These are phyloP conservation scores for Dufourea novaeangliae DNA, from an alignment of 1,140 invertebrate species.

Conservation along the genomic window DNA sequence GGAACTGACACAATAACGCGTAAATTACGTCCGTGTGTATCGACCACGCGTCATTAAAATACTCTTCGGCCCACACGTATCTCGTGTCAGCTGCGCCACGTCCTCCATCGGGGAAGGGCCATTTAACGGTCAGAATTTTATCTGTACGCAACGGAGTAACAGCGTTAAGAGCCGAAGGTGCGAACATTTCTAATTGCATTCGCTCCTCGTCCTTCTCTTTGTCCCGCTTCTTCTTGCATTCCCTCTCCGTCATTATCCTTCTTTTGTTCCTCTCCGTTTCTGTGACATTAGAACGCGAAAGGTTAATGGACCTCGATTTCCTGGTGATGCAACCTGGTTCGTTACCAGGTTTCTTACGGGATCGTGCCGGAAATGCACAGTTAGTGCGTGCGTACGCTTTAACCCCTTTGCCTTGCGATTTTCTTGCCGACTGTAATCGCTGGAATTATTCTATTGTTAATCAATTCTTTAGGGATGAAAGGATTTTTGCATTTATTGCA, in stretches of 20 bases:
- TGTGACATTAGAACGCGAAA: constrained; percentile 20
- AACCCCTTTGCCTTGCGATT: too few relatives aligned
- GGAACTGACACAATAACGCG: constrained; percentile 37
- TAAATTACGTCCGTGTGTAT: constrained; percentile 42
- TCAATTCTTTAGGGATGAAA: too few relatives aligned
- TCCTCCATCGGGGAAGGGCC: neutral
- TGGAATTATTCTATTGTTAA: too few relatives aligned
- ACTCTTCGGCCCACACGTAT: constrained; percentile 31
- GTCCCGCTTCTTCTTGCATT: neutral
- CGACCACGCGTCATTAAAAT: constrained; percentile 36
- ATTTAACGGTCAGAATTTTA: constrained; percentile 25
- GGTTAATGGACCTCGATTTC: constrained; percentile 39
- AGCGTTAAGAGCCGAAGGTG: constrained; percentile 15
- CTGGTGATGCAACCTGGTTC: constrained; percentile 17
- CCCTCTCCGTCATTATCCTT: neutral
- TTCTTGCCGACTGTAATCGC: too few relatives aligned
- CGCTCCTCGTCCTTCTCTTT: neutral
- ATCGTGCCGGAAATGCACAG: too few relatives aligned
- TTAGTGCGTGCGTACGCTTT: too few relatives aligned
- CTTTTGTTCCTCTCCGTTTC: neutral
- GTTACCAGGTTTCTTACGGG: neutral
- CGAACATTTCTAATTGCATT: constrained; percentile 44
- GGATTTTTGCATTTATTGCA: too few relatives aligned
- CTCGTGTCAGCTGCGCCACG: neutral
- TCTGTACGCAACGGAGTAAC: constrained; percentile 19